Conservation (phyloP, 2,888 invertebrate species). For the Synergus itoensis region DNA sequence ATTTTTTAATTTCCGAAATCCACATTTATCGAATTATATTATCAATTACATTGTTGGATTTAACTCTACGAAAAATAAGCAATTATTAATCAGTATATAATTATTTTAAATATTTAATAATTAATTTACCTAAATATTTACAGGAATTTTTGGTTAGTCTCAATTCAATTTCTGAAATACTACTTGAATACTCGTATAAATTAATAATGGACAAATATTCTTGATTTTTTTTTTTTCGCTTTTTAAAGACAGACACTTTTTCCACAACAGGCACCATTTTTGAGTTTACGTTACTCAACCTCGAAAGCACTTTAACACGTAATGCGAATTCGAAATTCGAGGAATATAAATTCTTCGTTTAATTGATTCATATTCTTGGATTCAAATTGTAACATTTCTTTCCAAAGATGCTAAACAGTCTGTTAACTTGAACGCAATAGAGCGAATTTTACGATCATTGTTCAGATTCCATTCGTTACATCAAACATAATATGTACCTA, state of each 20-base stretch:
- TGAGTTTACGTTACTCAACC: constrained; percentile 3
- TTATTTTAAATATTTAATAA: no score
- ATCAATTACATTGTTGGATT: no score
- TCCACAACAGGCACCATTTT: constrained; percentile 29
- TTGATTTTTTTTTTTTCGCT: neutral
- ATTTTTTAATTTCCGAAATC: no score
- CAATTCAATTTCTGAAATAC: neutral
- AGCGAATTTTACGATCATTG: neutral
- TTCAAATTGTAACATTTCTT: neutral
- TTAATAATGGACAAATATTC: neutral
- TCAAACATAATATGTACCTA: neutral
- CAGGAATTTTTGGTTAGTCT: neutral
- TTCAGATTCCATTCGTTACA: neutral
- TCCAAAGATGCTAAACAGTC: neutral
- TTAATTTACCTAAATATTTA: no score
- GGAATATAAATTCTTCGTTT: neutral
- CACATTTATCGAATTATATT: no score
- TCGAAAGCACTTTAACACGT: neutral
- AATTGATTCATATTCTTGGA: neutral
- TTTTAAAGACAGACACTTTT: neutral
- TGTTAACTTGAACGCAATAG: neutral
- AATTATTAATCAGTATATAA: no score
- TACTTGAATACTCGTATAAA: neutral
- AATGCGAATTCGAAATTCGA: constrained; percentile 7
- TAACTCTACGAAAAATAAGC: no score